Conservation (phyloP, 1,140 invertebrate species). For the Temnothorax longispinosus region DNA sequence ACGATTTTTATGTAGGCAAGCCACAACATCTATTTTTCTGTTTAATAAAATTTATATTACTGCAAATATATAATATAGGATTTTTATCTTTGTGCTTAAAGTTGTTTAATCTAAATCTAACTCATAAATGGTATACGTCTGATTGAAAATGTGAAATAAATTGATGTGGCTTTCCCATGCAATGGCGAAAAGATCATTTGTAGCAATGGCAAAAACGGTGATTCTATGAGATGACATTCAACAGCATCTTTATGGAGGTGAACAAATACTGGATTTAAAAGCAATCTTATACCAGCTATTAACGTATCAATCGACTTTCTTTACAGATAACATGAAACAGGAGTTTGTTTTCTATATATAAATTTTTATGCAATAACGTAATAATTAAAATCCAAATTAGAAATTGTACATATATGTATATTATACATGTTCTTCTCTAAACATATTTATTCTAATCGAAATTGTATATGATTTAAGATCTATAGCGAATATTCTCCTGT, state of each 20-base stretch:
- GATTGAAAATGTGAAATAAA: conserved; percentile 52
- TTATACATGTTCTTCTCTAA: background rate
- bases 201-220: conserved; percentile 50
- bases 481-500: conserved; percentile 69
- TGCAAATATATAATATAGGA: background rate
- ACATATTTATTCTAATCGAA: conserved; percentile 5
- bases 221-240: conserved; percentile 72
- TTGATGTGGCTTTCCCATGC: conserved; percentile 69
- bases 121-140: background rate
- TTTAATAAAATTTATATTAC: background rate
- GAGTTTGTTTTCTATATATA: conserved; percentile 72
- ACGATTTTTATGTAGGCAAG: conserved; percentile 43
- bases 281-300: conserved; percentile 78
- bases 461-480: background rate
- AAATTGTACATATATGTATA: background rate
- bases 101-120: background rate
- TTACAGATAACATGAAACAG: conserved; percentile 73
- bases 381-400: conserved; percentile 15
- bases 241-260: conserved; percentile 74
- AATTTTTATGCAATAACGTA: background rate
- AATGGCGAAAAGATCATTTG: conserved; percentile 32
- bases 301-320: conserved; percentile 78
- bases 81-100: background rate
- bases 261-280: conserved; percentile 74
- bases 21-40: conserved; percentile 56